Conservation (phyloP, 2,797 vertebrate genomes). For the Darevskia nairensis region DNA sequence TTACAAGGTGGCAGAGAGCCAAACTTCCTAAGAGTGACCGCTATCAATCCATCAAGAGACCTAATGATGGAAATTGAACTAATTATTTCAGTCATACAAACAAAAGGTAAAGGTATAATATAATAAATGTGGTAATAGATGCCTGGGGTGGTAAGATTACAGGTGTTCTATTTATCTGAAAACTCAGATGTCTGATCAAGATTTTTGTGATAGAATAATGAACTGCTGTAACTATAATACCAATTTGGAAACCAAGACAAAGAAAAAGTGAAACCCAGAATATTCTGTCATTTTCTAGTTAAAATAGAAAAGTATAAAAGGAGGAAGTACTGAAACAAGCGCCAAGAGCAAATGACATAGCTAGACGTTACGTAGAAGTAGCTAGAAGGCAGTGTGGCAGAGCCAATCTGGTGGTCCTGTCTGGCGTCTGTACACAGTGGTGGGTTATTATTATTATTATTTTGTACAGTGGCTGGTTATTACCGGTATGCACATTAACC, state of each 20-base stretch:
- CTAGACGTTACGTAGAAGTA: not conserved
- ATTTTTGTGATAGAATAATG: slow-evolving; percentile 6
- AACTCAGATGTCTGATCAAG: slow-evolving; percentile 31
- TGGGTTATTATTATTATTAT: too few species aligned
- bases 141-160: not conserved
- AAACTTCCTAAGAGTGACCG: not conserved
- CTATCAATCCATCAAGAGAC: slow-evolving; percentile 37
- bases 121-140: not conserved
- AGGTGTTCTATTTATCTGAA: slow-evolving; percentile 30
- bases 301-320: not conserved
- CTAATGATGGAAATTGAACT: slow-evolving; percentile 35
- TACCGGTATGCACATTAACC: too few species aligned
- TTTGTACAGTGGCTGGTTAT: too few species aligned
- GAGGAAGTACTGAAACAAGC: not conserved
- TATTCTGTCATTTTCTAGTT: not conserved
- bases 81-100: slow-evolving; percentile 35
- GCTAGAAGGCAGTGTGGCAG: too few species aligned
- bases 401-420: too few species aligned
- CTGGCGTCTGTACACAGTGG: too few species aligned
- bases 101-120: slow-evolving; percentile 26
- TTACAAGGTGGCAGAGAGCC: slow-evolving; percentile 31
- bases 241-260: not conserved
- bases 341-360: not conserved
- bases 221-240: not conserved
- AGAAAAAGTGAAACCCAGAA: not conserved